These are phyloP conservation scores for Hololepta plana DNA, from an alignment of 2,888 invertebrate genomes.

Conservation along the genomic window DNA sequence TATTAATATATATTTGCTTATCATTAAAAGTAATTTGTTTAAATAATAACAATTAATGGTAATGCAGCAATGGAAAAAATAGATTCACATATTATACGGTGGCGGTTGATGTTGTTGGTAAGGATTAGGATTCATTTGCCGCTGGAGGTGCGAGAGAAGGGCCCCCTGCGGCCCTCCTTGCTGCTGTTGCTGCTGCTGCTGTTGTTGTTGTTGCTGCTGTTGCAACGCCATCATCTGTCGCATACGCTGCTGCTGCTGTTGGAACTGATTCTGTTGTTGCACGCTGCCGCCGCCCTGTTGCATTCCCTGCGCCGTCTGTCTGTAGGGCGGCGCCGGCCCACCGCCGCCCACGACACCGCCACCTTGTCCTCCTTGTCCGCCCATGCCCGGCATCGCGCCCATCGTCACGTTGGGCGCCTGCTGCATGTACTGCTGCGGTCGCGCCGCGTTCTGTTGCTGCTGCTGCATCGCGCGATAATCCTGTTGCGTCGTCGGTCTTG, in stretches of 20 bases:
- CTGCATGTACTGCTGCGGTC: constrained; percentile 40
- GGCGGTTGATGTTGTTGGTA: constrained; percentile 39
- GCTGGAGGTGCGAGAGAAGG: constrained; percentile 44
- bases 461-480: constrained; percentile 25
- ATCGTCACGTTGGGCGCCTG: constrained; percentile 72
- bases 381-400: constrained; percentile 64
- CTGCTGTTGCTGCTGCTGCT: constrained; percentile 28
- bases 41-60: too few species aligned
- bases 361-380: constrained; percentile 29
- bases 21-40: too few species aligned
- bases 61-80: too few species aligned
- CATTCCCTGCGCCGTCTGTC: constrained; percentile 13
- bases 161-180: constrained; percentile 31
- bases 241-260: constrained; percentile 36
- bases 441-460: constrained; percentile 12
- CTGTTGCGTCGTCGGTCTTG: constrained; percentile 22
- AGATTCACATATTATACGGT: constrained; percentile 30
- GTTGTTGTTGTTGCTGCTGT: constrained; percentile 45
- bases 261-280: constrained; percentile 19
- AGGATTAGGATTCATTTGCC: constrained; percentile 35
- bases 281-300: constrained; percentile 13
- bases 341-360: constrained; percentile 18
- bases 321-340: constrained; percentile 61
- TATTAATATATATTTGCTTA: too few species aligned
- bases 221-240: constrained; percentile 54